These are phyloP conservation scores for Brevimyrus niger DNA, from an alignment of 2,113 vertebrate genomes.

Conservation along the genomic window DNA sequence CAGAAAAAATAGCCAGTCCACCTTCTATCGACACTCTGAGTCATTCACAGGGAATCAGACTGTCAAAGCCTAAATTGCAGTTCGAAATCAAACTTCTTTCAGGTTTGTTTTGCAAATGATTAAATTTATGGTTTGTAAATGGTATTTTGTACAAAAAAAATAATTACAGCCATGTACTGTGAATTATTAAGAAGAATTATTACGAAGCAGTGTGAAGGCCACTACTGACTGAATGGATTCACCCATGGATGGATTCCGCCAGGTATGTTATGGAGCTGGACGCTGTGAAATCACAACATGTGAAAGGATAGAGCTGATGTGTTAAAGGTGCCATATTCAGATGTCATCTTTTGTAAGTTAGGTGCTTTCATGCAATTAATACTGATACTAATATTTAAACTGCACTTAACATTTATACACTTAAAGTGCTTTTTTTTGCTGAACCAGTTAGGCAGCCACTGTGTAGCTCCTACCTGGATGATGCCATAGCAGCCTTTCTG, in stretches of 20 bases:
- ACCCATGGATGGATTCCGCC: neutral
- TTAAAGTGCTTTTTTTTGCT: neutral
- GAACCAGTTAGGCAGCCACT: neutral
- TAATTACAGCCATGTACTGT: neutral
- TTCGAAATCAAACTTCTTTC: neutral
- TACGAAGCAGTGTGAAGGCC: neutral
- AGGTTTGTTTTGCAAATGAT: neutral
- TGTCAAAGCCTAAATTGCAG: neutral
- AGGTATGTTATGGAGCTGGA: neutral
- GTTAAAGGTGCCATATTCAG: neutral
- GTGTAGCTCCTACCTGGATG: neutral
- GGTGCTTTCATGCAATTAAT: neutral
- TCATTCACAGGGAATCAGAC: neutral
- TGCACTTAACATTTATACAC: neutral
- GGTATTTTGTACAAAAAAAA: neutral
- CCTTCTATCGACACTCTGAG: neutral
- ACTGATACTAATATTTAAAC: neutral
- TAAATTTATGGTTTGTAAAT: neutral
- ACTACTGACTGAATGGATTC: neutral
- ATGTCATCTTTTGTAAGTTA: neutral
- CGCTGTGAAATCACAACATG: neutral
- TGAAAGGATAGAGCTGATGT: neutral
- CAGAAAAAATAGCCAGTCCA: neutral
- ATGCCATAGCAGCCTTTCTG: neutral
- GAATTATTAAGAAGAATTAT: neutral